A percentile compares a stretch with the other conserved stretches of the same genome.
Conservation (phyloP, 2,888 invertebrate genomes). For the Nymphalis urticae region DNA sequence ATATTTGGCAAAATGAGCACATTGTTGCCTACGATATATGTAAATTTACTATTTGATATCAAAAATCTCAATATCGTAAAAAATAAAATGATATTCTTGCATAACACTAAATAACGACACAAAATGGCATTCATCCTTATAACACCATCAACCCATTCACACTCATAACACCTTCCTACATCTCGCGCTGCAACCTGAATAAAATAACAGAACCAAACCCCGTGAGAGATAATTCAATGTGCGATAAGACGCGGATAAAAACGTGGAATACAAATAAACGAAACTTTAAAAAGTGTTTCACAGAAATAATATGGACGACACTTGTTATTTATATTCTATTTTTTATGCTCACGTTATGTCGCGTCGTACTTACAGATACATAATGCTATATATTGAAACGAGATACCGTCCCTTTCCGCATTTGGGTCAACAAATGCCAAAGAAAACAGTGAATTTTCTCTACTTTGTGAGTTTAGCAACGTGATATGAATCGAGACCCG, state of each 20-base stretch:
- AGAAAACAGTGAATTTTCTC: slow-evolving; percentile 54
- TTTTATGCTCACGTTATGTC: slow-evolving; percentile 12
- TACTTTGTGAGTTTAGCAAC: slow-evolving; percentile 56
- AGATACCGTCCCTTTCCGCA: slow-evolving; percentile 37
- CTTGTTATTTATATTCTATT: slow-evolving; percentile 5
- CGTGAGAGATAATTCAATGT: slow-evolving; percentile 62
- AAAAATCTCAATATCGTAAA: too few relatives aligned
- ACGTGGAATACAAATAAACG: slow-evolving; percentile 49
- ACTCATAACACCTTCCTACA: slow-evolving; percentile 77
- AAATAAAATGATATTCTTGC: too few relatives aligned
- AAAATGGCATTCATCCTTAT: slow-evolving; percentile 64
- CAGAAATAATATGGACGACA: slow-evolving; percentile 3
- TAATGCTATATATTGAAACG: slow-evolving; percentile 35
- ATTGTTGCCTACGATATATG: too few relatives aligned
- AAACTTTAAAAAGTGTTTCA: slow-evolving; percentile 41
- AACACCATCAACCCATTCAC: slow-evolving; percentile 64
- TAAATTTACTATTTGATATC: too few relatives aligned
- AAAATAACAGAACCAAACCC: slow-evolving; percentile 66
- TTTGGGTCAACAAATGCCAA: slow-evolving; percentile 39
- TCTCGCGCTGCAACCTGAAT: slow-evolving; percentile 71
- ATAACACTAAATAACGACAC: slow-evolving; percentile 5
- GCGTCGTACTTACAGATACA: slow-evolving; percentile 25
- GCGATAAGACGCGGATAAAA: slow-evolving; percentile 42
- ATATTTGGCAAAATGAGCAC: too few relatives aligned
- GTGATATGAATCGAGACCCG: slow-evolving; percentile 63